phyloP scores from a whole-genome alignment of 2,888 invertebrate species.

The Brenthis daphne region DNA sequence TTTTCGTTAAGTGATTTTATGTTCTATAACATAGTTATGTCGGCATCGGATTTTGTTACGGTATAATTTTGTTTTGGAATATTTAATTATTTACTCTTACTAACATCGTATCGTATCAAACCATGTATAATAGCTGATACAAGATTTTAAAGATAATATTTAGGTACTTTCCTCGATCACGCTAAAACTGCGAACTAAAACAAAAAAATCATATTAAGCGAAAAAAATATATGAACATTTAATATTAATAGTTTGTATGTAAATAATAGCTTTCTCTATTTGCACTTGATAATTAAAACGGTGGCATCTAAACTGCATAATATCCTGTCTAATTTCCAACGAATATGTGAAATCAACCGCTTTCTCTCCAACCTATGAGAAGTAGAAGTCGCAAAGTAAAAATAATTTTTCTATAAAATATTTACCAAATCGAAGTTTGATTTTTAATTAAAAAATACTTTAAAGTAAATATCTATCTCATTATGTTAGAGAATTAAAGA shows the following conservation, averaged over 20 bases:
- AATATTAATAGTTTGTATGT: background rate
- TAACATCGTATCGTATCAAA: background rate
- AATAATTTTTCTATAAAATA: background rate
- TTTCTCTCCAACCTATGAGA: constrained; percentile 30
- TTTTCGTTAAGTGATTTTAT: constrained; percentile 27
- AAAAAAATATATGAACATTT: background rate
- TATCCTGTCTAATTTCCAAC: constrained; percentile 32
- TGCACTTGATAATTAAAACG: no score
- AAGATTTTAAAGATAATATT: no score
- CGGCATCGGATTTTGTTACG: constrained; percentile 23
- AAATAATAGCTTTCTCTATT: background rate
- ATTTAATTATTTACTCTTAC: constrained; percentile 6
- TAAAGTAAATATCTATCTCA: background rate
- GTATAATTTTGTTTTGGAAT: constrained; percentile 20
- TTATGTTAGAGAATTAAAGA: background rate
- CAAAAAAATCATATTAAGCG: background rate
- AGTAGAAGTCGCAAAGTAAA: background rate
- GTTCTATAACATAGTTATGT: constrained; percentile 14
- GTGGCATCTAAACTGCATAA: background rate
- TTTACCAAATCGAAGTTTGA: no score
- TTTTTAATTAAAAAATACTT: background rate
- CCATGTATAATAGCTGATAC: no score
- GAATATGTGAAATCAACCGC: constrained; percentile 39
- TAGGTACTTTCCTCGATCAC: no score
- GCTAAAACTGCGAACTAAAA: background rate